These are phyloP conservation scores for Balanococcus diminutus DNA, from an alignment of 2,888 invertebrate genomes.

Conservation along the genomic window DNA sequence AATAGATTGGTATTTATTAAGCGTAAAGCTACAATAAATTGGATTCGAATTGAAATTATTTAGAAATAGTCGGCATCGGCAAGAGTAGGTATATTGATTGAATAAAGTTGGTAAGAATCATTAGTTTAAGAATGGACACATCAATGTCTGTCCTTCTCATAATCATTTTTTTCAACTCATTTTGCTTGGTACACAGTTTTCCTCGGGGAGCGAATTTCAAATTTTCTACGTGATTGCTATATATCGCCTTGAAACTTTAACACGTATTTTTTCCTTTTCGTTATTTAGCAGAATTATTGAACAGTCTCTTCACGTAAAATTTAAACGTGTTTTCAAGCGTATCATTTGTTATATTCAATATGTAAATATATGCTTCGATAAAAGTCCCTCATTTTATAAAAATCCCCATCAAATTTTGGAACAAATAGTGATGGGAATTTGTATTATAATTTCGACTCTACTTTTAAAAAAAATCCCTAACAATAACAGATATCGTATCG, in stretches of 20 bases:
- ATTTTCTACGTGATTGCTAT: slow-evolving; percentile 32
- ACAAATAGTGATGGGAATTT: background rate
- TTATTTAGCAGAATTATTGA: background rate
- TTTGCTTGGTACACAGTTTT: background rate
- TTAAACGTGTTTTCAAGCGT: slow-evolving; percentile 10
- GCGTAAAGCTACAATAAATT: background rate
- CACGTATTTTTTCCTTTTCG: slow-evolving; percentile 25
- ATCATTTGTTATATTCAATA: slow-evolving; percentile 10
- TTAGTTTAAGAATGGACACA: slow-evolving; percentile 17
- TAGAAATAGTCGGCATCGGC: background rate
- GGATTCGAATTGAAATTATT: background rate
- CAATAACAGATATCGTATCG: background rate
- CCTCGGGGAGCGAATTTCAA: slow-evolving; percentile 21
- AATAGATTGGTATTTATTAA: background rate
- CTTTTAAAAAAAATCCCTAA: background rate
- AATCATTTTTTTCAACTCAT: slow-evolving; percentile 27
- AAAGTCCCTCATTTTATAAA: background rate
- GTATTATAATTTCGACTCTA: background rate
- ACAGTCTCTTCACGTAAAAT: slow-evolving; percentile 28
- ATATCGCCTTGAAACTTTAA: background rate
- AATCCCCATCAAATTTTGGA: background rate
- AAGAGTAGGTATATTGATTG: slow-evolving; percentile 11
- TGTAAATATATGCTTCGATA: background rate
- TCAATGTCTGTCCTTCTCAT: slow-evolving; percentile 4
- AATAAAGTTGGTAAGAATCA: slow-evolving; percentile 14